Evolutionary conservation across 2,113 vertebrate species (phyloP), one percentile per base, ranked within the genome.

Genomic region (Talpa occidentalis): DNA sequence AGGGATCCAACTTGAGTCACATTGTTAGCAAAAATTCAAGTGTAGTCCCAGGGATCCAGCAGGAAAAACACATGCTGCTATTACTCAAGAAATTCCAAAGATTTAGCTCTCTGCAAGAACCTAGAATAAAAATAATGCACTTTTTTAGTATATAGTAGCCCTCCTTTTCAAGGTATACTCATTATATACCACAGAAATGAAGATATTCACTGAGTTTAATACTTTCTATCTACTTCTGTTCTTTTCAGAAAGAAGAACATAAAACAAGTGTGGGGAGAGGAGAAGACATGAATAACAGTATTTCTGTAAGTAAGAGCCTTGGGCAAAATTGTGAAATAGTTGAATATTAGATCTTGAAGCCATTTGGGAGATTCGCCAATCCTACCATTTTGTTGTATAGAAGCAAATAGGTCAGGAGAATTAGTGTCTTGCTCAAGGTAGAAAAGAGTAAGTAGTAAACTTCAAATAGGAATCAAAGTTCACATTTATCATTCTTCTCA

Each of bases 341-440:
- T 60, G 60, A 62, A 56, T 1, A 86, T 90, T 86, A 59, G 56
- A 94, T 60, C 24, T 37, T 78, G 30, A 85, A 93, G 47, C 5
- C 16, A 44, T 82, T 92, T 82, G 26, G 89, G 78, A 80, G 42
- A 69, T 72, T 69, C 40, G 93, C 32, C 60, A 80, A 19, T 83
- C 14, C 30, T 70, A 30, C 8, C 8, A 24, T 52, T 62, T 47
- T 78, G 49, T 40, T 80, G 14, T 17, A 9, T 9, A 59, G 35
- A 88, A 92, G 94, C 17, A 81, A 56, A 52, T 28, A 62, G 14
- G 4, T 44, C 17, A 67, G 21, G 32, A 62, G 69, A 83, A 91
- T 49, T 62, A 78, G 24, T n/a, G 24, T 56, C 59, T 95, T 76
- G 42, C 11, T 59, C 44, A 12, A 28, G n/a, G 15, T 69, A 28